phyloP scores from a whole-genome alignment of 2,113 vertebrate species.

The Corapipo altera region DNA sequence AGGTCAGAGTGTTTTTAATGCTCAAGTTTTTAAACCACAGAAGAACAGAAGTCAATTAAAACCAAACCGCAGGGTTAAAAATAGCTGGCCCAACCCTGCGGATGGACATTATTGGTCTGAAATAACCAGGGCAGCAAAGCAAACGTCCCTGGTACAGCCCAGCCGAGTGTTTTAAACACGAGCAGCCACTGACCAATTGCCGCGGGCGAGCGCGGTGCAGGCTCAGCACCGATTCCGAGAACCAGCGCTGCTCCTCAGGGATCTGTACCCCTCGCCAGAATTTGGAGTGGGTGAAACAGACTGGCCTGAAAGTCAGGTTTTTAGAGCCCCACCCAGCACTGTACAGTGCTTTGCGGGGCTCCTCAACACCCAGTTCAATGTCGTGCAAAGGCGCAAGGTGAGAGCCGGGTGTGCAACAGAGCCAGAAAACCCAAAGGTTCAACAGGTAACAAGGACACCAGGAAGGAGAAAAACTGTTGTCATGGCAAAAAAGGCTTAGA shows the following conservation, averaged over 20 bases:
- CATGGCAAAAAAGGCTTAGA: neutral
- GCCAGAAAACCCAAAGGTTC: neutral
- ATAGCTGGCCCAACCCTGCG: neutral
- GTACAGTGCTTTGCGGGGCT: accelerated
- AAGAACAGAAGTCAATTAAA: neutral
- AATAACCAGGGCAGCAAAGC: neutral
- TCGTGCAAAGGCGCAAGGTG: accelerated
- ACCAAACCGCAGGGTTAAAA: neutral
- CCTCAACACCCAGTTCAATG: neutral
- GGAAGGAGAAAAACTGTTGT: neutral
- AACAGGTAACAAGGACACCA: accelerated
- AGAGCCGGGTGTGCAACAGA: neutral
- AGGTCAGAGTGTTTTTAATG: neutral
- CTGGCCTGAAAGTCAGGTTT: accelerated
- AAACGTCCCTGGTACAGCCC: neutral
- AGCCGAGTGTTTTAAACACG: accelerated
- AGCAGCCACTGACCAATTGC: neutral
- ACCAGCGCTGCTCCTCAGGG: accelerated
- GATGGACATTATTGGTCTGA: neutral
- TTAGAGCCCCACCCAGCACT: neutral
- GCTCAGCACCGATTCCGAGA: accelerated
- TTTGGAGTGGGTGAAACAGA: accelerated
- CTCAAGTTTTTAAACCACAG: neutral
- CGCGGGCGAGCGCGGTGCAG: accelerated
- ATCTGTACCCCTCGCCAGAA: accelerated